phyloP scores from a whole-genome alignment of 1,140 invertebrate genomes.

The Tyrophagus putrescentiae region DNA sequence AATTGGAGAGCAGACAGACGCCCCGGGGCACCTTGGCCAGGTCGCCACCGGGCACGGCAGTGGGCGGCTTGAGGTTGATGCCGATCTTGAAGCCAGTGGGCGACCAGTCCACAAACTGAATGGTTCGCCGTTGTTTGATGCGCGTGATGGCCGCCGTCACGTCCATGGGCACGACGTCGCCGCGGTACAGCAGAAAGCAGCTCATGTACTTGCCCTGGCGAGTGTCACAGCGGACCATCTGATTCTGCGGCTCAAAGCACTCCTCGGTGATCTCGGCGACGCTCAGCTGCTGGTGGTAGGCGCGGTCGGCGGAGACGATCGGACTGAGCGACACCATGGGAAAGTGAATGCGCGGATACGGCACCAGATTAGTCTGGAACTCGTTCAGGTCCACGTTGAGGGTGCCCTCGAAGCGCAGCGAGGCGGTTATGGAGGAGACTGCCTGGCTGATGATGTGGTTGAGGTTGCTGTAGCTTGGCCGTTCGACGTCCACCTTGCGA shows the following conservation, averaged over 20 bases:
- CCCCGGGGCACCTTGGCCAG: constrained; percentile 66
- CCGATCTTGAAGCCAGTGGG: constrained; percentile 33
- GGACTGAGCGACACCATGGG: constrained; percentile 68
- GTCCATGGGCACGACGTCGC: constrained; percentile 60
- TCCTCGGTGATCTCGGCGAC: constrained; percentile 64
- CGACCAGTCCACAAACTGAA: constrained; percentile 44
- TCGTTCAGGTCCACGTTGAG: constrained; percentile 53
- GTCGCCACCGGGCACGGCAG: constrained; percentile 64
- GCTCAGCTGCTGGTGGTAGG: constrained; percentile 60
- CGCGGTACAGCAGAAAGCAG: constrained; percentile 62
- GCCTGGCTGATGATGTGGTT: constrained; percentile 43
- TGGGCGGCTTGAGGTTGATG: constrained; percentile 67
- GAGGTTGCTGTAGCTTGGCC: constrained; percentile 43
- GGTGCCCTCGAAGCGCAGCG: constrained; percentile 52
- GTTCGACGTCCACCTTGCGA: constrained; percentile 46
- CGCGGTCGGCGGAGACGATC: constrained; percentile 66
- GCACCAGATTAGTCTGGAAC: constrained; percentile 53
- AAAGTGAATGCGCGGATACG: constrained; percentile 45
- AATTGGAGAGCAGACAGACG: constrained; percentile 59
- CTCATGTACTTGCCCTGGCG: constrained; percentile 48
- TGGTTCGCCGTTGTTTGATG: constrained; percentile 58
- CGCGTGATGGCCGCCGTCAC: constrained; percentile 67
- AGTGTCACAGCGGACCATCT: constrained; percentile 57
- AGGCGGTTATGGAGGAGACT: constrained; percentile 45
- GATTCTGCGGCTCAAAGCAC: constrained; percentile 63